Conservation (phyloP, 30 jellyfish, hydroid and myxozoan species). For the Haliclystus octoradiatus region DNA sequence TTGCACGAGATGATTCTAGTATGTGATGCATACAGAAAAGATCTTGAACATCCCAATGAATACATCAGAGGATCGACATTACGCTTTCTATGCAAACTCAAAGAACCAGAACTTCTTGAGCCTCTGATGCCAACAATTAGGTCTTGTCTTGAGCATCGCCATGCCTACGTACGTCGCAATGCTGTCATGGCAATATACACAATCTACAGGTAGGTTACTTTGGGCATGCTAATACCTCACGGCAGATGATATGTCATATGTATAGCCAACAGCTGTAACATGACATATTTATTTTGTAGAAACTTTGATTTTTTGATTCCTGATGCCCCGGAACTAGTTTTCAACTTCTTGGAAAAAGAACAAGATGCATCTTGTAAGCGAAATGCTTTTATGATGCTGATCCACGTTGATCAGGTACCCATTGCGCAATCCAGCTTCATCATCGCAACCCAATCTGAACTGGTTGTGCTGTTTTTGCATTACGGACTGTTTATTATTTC, state of each 20-base stretch:
- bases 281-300: slow-evolving; percentile 41
- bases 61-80: slow-evolving; percentile 95
- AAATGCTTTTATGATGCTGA: slow-evolving; percentile 98
- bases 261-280: no score
- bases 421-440: no score
- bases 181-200: slow-evolving; percentile 99
- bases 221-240: no score
- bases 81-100: slow-evolving; percentile 90
- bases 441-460: no score
- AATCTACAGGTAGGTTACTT: slow-evolving; percentile 56
- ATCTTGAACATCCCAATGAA: slow-evolving; percentile 97
- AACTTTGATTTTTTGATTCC: slow-evolving; percentile 97
- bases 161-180: slow-evolving; percentile 93
- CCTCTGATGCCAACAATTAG: slow-evolving; percentile 99
- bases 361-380: slow-evolving; percentile 99
- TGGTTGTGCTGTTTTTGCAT: no score
- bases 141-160: slow-evolving; percentile 95
- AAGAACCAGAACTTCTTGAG: slow-evolving; percentile 98
- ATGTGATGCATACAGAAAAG: slow-evolving; percentile 99
- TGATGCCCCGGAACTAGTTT: slow-evolving; percentile 99
- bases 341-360: slow-evolving; percentile 86
- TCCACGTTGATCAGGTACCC: slow-evolving; percentile 94
- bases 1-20: slow-evolving; percentile 98
- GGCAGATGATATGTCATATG: not conserved
- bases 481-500: no score